phyloP scores from a whole-genome alignment of 92 coral and sea anemone species.

The Desmophyllum pertusum region DNA sequence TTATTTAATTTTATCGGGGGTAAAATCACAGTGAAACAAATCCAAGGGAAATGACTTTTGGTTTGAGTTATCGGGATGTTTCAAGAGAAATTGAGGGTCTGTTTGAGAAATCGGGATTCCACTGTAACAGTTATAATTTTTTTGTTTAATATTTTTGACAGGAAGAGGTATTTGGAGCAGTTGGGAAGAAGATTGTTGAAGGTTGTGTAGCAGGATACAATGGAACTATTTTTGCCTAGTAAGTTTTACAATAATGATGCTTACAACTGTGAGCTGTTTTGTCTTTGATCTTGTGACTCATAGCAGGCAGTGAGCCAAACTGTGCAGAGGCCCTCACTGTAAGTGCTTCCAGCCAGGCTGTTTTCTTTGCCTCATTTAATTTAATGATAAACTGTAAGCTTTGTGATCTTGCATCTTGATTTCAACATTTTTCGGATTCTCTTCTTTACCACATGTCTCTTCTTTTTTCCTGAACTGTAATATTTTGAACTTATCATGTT shows the following conservation, averaged over 20 bases:
- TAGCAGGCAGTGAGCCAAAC: background rate
- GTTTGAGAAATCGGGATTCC: no score
- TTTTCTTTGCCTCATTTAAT: background rate
- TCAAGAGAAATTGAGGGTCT: no score
- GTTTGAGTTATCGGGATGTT: no score
- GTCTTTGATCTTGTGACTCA: background rate
- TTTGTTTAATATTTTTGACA: constrained; percentile 3
- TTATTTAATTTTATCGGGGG: no score
- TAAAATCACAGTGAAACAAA: no score
- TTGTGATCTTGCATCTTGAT: background rate
- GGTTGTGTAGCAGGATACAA: constrained; percentile 97
- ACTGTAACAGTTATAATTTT: background rate
- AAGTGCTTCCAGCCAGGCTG: constrained; percentile 1
- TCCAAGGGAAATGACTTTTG: no score
- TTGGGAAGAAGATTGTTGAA: constrained; percentile 96
- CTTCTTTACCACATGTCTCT: background rate
- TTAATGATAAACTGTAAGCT: background rate
- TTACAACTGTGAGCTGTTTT: background rate
- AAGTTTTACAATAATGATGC: constrained; percentile 36
- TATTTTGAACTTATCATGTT: background rate
- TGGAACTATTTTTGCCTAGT: constrained; percentile 99
- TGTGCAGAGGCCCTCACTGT: background rate
- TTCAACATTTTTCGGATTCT: background rate
- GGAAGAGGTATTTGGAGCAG: constrained; percentile 99
- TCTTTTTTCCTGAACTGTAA: background rate